Evolutionary conservation across 2,888 invertebrate genomes (phyloP), one percentile per base, ranked within the genome.

Genomic region (Lucinisca nassula): DNA sequence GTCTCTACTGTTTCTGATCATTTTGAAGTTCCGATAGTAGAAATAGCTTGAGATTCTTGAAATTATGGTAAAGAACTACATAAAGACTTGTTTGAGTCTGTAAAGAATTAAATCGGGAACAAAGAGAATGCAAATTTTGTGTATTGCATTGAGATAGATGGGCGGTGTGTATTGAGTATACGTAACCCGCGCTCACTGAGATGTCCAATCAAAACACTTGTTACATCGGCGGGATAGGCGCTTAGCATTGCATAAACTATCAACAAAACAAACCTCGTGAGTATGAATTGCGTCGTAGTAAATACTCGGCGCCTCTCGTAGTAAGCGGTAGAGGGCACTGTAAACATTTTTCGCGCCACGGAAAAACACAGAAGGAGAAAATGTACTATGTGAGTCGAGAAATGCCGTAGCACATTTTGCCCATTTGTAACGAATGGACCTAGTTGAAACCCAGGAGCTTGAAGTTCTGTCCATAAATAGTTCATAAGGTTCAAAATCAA

Each of bases 161-260:
- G 35, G 51, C 40, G 61, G 78, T 79, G 24, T 77, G 77, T 81
- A 67, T 79, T 70, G 49, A 76, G 74, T 49, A 55, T 84, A 38
- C 79, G 67, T 79, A 81, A 79, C 84, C 79, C 84, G 88, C 88
- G 80, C 80, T 77, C 35, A 55, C 61, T 67, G 72, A 74, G 38
- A 78, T 73, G 79, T 72, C 90, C 90, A 90, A 90, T 90, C 82
- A 86, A 55, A 88, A 78, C 21, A 0, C 32, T 73, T 77, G 78
- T 90, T 84, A 90, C 90, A 82, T 79, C 55, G 32, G 61, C 72
- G 88, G 61, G 61, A 85, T 67, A 32, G 67, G 35, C 88, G 90
- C 90, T 87, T 86, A 86, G 77, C 82, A 85, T 85, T 90, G 85
- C 87, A 87, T 83, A 80, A 90, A 87, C 85, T 82, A 89, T 86